Evolutionary conservation across 2,797 vertebrate genomes (phyloP), one percentile per base, ranked within the genome.

Genomic region (Brotula barbata): DNA sequence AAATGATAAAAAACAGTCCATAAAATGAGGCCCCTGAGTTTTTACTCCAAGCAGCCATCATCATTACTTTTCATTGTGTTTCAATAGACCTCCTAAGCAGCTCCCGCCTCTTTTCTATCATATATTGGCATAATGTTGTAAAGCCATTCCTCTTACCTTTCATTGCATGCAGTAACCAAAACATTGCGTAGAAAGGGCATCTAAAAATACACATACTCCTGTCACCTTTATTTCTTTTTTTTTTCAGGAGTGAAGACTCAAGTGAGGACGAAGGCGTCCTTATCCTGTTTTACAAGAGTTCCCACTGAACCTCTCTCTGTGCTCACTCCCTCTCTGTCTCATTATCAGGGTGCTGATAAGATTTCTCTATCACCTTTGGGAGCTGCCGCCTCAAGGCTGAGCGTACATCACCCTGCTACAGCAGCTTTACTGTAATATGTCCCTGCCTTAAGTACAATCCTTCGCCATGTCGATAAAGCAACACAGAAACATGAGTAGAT

Each of bases 191-290:
- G 82, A 84, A 86, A 85, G 82, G 73, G 70, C 77, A 72, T 85
- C 83, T 88, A 83, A 82, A 86, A 86, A 87, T 83, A 86, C 68
- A 80, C 6, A 16, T 68, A 68, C 68, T 68, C 55, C 76, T 84
- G 80, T 71, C 85, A 81, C 76, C 81, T 77, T 79, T 71, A 84
- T 74, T 77, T 81, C 61, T 41, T 5, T 40, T 40, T 55, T 60
- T 66, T 71, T 80, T 59, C 64, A 69, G 79, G 50, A 64, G 77
- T 47, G 64, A 73, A 80, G 76, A 85, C 80, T 85, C 84, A 81
- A 75, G 70, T 39, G 44, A 81, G 80, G 81, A 82, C 69, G 62
- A 61, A 47, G 25, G 48, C 67, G 47, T 82, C 78, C 67, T 79
- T 68, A 71, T 74, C 71, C 77, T 78, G 67, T 78, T 77, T 73